These are phyloP conservation scores for Sakesphorus luctuosus DNA, from an alignment of 2,113 vertebrate genomes.

Conservation along the genomic window DNA sequence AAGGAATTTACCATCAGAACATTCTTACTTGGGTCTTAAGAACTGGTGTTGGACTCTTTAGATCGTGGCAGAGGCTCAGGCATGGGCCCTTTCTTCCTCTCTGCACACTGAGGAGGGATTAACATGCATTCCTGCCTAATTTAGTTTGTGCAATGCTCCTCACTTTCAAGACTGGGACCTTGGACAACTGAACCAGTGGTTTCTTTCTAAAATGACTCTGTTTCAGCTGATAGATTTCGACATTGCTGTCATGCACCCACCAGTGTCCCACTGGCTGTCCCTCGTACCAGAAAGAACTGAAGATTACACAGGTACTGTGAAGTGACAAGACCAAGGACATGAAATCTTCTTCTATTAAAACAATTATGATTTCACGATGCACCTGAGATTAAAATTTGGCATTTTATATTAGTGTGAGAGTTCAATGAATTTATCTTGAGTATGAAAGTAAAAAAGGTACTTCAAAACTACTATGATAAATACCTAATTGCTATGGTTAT, in stretches of 20 bases:
- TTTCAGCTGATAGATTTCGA: neutral
- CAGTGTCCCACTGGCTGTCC: neutral
- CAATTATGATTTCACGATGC: neutral
- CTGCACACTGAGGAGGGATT: neutral
- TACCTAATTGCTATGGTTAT: neutral
- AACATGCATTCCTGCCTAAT: neutral
- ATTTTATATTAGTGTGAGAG: rapidly evolving
- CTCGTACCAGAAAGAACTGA: neutral
- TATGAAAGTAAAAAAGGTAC: neutral
- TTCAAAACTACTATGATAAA: neutral
- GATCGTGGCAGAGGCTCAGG: neutral
- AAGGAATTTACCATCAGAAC: neutral
- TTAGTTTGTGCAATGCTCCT: neutral
- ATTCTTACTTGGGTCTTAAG: neutral
- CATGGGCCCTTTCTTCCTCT: neutral
- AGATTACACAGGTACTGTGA: neutral
- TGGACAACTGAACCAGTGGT: neutral
- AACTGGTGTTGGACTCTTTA: neutral
- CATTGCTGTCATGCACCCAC: neutral
- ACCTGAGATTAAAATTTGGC: neutral
- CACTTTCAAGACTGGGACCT: neutral
- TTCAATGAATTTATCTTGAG: neutral
- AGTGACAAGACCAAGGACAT: neutral
- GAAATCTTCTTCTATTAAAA: neutral
- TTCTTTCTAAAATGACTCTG: neutral